Evolutionary conservation across 2,888 invertebrate species (phyloP).

Genomic region (Pyrgus malvae): DNA sequence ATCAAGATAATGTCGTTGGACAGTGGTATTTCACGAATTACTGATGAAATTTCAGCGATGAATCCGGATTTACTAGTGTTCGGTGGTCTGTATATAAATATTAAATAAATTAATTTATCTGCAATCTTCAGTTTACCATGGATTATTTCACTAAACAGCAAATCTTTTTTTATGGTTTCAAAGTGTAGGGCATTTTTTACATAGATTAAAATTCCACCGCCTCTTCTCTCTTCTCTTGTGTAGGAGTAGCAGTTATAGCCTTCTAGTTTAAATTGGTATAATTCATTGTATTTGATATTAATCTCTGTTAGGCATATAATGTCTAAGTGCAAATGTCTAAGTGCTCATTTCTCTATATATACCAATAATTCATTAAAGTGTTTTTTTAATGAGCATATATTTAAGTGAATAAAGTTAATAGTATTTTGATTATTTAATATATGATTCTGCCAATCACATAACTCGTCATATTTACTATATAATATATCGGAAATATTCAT

Average conservation of each 20-base stretch:
- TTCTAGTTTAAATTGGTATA: neutral
- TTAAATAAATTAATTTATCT: neutral
- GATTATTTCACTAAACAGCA: neutral
- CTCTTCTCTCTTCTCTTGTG: neutral
- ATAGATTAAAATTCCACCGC: neutral
- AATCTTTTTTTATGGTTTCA: neutral
- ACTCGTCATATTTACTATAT: neutral
- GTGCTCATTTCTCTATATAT: neutral
- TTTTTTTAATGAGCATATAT: neutral
- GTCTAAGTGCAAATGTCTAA: neutral
- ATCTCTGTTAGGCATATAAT: neutral
- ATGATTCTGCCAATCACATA: neutral
- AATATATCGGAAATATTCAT: neutral
- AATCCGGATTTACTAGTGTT: neutral
- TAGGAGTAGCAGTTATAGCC: neutral
- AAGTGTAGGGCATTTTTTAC: neutral
- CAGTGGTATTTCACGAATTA: neutral
- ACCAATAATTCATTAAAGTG: neutral
- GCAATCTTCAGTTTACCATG: neutral
- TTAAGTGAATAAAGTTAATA: neutral
- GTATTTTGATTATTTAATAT: neutral
- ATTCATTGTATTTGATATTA: neutral
- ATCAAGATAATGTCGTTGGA: neutral
- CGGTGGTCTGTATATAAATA: neutral
- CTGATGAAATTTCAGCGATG: neutral